These are phyloP conservation scores for Numenius phaeopus DNA, from an alignment of 2,797 vertebrate species.

Conservation along the genomic window DNA sequence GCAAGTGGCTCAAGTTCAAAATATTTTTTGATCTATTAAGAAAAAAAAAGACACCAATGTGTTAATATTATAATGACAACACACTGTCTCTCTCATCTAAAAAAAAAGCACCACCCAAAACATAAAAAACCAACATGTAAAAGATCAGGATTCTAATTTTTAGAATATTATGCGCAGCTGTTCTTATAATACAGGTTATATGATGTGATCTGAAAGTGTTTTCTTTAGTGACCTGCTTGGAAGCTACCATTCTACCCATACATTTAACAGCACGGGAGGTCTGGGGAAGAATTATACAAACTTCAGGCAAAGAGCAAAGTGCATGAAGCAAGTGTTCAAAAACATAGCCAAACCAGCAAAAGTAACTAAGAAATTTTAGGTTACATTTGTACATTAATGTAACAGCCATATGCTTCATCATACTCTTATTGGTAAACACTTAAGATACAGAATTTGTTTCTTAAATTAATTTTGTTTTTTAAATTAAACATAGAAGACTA, in stretches of 20 bases:
- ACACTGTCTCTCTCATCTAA: background rate
- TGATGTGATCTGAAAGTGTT: constrained; percentile 52
- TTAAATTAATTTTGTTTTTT: background rate
- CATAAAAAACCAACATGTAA: background rate
- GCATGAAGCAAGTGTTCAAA: background rate
- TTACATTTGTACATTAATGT: background rate
- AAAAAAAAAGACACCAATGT: background rate
- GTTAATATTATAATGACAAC: background rate
- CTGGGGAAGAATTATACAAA: background rate
- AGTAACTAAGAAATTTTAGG: background rate
- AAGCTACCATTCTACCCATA: constrained; percentile 32
- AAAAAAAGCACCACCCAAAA: background rate
- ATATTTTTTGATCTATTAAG: constrained; percentile 92
- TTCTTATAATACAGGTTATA: constrained; percentile 44
- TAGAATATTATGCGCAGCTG: constrained; percentile 13
- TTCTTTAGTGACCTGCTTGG: constrained; percentile 54
- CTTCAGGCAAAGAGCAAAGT: background rate
- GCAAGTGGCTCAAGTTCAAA: constrained; percentile 97
- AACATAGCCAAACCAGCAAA: background rate
- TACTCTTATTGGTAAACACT: background rate
- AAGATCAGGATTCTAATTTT: background rate
- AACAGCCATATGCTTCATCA: background rate
- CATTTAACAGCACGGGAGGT: constrained; percentile 47
- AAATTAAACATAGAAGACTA: background rate
- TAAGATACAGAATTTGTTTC: background rate